Percentiles rank a stretch among this genome's conserved stretches.
phyloP scores from a whole-genome alignment of 2,888 invertebrate species.

The Leucoptera coffeella region DNA sequence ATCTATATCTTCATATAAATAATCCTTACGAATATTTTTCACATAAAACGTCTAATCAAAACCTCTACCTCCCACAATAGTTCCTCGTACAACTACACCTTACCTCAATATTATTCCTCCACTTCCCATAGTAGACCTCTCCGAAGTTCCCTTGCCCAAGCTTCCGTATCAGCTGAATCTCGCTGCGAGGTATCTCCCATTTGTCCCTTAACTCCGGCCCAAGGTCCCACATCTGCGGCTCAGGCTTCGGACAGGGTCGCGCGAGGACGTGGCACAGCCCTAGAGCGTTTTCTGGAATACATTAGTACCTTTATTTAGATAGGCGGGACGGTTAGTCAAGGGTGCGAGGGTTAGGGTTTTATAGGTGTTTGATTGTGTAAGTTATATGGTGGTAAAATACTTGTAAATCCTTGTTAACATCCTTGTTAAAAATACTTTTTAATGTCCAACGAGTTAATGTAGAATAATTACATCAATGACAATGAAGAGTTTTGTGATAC shows the following conservation, averaged over 20 bases:
- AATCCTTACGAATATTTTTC: too few relatives aligned
- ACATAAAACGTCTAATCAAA: too few relatives aligned
- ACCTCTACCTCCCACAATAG: too few relatives aligned
- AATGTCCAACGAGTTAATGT: too few relatives aligned
- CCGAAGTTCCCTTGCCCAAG: slow-evolving; percentile 98
- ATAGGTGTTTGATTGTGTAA: slow-evolving; percentile 1
- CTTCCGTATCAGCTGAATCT: slow-evolving; percentile 81
- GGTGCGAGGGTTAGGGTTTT: background rate
- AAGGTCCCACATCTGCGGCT: slow-evolving; percentile 95
- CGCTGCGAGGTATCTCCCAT: slow-evolving; percentile 90
- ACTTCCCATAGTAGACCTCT: slow-evolving; percentile 94
- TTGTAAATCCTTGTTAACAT: background rate
- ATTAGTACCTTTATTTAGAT: slow-evolving; percentile 11
- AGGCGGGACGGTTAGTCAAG: slow-evolving; percentile 1
- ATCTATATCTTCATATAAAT: too few relatives aligned
- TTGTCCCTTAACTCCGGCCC: slow-evolving; percentile 91
- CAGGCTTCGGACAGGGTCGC: slow-evolving; percentile 89
- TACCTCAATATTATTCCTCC: slow-evolving; percentile 86
- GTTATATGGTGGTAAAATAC: slow-evolving; percentile 1
- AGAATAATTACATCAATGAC: too few relatives aligned
- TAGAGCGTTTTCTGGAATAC: slow-evolving; percentile 75
- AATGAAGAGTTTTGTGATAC: too few relatives aligned
- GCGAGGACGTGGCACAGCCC: slow-evolving; percentile 92
- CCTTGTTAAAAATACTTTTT: too few relatives aligned
- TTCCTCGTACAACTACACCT: too few relatives aligned